Evolutionary conservation across 2,113 vertebrate species (phyloP).

Genomic region (Oncorhynchus keta): DNA sequence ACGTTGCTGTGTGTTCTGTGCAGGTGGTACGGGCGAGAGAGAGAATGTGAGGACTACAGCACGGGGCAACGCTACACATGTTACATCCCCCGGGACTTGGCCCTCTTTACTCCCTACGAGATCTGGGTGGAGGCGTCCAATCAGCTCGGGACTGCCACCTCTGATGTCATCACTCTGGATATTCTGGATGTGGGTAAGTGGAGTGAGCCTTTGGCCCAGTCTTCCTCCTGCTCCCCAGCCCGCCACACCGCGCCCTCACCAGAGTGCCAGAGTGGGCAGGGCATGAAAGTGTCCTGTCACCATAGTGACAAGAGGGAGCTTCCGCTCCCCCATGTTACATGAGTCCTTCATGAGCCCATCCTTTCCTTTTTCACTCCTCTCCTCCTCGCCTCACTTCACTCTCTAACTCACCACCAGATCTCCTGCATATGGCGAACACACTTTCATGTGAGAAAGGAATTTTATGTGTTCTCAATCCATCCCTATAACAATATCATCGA

Average conservation of each 20-base stretch:
- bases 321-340: not conserved
- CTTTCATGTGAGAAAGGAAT: conserved; percentile 25
- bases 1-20: not conserved
- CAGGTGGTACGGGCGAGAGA: conserved; percentile 93
- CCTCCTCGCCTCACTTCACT: not conserved
- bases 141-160: conserved; percentile 84
- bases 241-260: not conserved
- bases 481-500: conserved; percentile 6
- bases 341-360: not conserved
- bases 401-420: not conserved
- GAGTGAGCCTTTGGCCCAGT: not conserved
- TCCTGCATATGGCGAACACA: conserved; percentile 40
- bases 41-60: conserved; percentile 84
- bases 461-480: conserved; percentile 31
- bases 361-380: not conserved
- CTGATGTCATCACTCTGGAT: conserved; percentile 86
- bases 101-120: conserved; percentile 93
- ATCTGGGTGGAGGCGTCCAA: conserved; percentile 94
- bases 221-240: not conserved
- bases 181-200: conserved; percentile 91
- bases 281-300: not conserved
- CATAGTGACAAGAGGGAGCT: not conserved
- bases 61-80: conserved; percentile 81
- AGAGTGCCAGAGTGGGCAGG: not conserved
- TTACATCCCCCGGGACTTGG: conserved; percentile 87